phyloP scores from a whole-genome alignment of 2,113 vertebrate genomes.

The Dasyprocta punctata region DNA sequence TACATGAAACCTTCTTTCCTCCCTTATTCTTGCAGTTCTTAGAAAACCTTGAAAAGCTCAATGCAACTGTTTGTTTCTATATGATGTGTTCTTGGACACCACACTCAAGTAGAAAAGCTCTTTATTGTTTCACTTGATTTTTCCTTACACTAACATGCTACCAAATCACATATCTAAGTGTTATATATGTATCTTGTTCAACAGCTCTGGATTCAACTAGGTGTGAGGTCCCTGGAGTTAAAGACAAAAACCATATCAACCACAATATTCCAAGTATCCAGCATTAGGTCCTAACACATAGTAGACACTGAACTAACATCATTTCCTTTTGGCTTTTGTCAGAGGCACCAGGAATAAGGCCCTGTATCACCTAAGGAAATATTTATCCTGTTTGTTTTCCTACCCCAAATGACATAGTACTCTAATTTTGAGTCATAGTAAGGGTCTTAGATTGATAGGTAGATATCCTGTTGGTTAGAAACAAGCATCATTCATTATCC shows the following conservation, averaged over 20 bases:
- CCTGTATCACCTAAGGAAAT: neutral
- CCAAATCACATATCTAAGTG: neutral
- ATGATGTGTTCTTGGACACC: neutral
- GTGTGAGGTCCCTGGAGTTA: neutral
- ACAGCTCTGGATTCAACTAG: neutral
- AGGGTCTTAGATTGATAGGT: constrained; percentile 46
- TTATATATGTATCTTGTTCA: neutral
- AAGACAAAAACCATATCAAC: neutral
- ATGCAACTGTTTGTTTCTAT: neutral
- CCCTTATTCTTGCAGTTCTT: neutral
- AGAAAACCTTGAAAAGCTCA: neutral
- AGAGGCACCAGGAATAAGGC: neutral
- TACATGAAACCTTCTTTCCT: neutral
- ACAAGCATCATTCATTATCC: constrained; percentile 64
- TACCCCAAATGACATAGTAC: constrained; percentile 11
- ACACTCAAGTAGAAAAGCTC: neutral
- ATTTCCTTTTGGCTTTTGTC: neutral
- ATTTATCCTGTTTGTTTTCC: neutral
- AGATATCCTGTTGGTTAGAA: constrained; percentile 62
- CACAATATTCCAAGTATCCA: neutral
- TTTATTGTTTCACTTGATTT: neutral
- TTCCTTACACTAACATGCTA: neutral
- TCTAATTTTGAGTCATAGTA: constrained; percentile 59
- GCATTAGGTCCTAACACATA: neutral
- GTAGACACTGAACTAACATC: neutral